phyloP scores from a whole-genome alignment of 2,888 invertebrate species.

The Caenorhabditis parvicauda region DNA sequence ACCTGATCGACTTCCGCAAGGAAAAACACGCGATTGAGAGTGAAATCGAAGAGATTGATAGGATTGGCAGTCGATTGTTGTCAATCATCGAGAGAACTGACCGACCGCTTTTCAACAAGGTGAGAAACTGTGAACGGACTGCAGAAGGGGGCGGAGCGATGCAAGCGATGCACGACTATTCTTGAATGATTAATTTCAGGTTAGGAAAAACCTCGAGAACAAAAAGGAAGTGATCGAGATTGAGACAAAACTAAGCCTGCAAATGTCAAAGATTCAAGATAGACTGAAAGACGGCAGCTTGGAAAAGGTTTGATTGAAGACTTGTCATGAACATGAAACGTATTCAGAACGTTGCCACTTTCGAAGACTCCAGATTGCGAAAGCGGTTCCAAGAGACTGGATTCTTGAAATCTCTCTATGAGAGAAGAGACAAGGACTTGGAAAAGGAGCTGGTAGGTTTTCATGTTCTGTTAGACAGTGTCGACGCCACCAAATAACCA shows the following conservation, averaged over 20 bases:
- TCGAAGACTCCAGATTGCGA: conserved; percentile 30
- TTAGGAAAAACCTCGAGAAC: conserved; percentile 32
- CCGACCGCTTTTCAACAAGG: conserved; percentile 19
- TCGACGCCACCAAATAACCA: not conserved
- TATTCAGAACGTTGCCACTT: conserved; percentile 23
- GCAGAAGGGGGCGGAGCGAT: not conserved
- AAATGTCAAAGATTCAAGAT: conserved; percentile 35
- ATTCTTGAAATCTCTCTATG: conserved; percentile 25
- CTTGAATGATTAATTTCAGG: too few relatives aligned
- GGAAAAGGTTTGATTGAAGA: conserved; percentile 24
- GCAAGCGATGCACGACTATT: not conserved
- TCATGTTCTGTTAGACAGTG: not conserved
- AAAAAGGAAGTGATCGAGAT: conserved; percentile 35
- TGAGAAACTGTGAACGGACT: too few relatives aligned
- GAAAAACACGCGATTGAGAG: too few relatives aligned
- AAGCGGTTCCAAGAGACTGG: conserved; percentile 31
- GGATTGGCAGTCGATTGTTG: conserved; percentile 23
- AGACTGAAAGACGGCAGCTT: conserved; percentile 28
- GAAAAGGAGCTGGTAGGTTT: conserved; percentile 29
- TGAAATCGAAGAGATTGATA: conserved; percentile 24
- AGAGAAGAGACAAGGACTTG: conserved; percentile 29
- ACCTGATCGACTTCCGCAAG: too few relatives aligned
- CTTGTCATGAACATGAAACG: not conserved
- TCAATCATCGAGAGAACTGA: conserved; percentile 24
- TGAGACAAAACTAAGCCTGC: conserved; percentile 37